A percentile compares a stretch with the other conserved stretches of the same genome.
Conservation (phyloP, 2,113 vertebrate species). For the Motacilla alba region DNA sequence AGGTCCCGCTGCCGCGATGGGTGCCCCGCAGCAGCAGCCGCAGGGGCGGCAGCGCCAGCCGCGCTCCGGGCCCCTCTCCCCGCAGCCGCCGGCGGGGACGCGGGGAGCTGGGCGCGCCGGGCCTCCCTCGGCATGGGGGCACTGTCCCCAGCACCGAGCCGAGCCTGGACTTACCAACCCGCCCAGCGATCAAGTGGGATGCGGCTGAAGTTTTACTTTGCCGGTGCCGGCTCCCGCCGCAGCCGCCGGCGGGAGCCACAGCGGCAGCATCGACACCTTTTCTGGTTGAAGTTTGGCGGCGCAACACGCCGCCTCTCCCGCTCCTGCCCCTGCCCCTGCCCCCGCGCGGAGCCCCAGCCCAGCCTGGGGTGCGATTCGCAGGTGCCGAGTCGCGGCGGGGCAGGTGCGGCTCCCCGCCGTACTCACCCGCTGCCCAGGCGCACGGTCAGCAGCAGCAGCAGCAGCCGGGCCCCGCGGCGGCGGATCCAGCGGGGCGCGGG, state of each 20-base stretch:
- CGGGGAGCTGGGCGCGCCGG: not conserved
- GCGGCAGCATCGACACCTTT: not conserved
- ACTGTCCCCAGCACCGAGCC: not conserved
- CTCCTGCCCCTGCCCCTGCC: not conserved
- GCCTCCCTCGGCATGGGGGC: fast-evolving
- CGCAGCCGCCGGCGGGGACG: not conserved
- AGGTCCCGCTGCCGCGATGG: too few species aligned
- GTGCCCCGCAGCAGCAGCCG: not conserved
- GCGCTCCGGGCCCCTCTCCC: not conserved
- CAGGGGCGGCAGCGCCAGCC: not conserved
- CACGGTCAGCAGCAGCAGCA: slow-evolving; percentile 70
- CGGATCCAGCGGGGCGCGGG: slow-evolving; percentile 45
- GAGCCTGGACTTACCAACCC: not conserved
- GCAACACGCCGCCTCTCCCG: not conserved
- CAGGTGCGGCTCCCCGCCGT: not conserved
- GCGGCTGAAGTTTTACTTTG: slow-evolving; percentile 28
- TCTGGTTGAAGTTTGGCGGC: not conserved
- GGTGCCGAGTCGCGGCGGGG: not conserved
- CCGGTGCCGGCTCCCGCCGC: not conserved
- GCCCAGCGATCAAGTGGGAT: not conserved
- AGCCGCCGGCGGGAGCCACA: not conserved
- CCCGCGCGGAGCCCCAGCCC: not conserved
- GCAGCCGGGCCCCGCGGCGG: slow-evolving; percentile 55
- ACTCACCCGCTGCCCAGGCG: slow-evolving; percentile 75
- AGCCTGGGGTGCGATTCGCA: not conserved